These are phyloP conservation scores for Pollachius pollachius DNA, from an alignment of 2,113 vertebrate genomes.

Conservation along the genomic window DNA sequence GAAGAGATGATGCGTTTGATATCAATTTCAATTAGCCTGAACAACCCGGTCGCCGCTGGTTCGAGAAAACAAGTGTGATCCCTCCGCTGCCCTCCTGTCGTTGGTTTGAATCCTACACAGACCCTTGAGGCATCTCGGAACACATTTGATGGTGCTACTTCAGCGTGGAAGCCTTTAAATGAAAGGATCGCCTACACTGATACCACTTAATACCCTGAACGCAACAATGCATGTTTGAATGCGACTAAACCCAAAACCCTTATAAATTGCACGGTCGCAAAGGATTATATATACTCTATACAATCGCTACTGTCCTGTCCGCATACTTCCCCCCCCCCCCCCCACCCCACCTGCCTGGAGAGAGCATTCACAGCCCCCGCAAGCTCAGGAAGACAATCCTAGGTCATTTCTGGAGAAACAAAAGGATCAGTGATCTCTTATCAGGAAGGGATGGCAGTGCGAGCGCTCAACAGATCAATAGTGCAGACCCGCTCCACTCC, in stretches of 20 bases:
- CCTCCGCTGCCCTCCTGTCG: conserved; percentile 14
- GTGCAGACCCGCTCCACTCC: not conserved
- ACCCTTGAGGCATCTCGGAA: not conserved
- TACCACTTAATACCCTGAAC: too few relatives aligned
- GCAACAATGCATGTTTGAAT: too few relatives aligned
- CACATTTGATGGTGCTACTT: too few relatives aligned
- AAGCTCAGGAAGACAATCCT: conserved; percentile 10
- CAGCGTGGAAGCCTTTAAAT: too few relatives aligned
- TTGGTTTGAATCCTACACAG: conserved; percentile 5
- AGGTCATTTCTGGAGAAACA: conserved; percentile 36
- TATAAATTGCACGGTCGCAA: too few relatives aligned
- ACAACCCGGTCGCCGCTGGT: conserved; percentile 10
- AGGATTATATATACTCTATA: too few relatives aligned
- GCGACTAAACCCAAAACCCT: too few relatives aligned
- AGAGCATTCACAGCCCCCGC: too few relatives aligned
- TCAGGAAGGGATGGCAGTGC: conserved; percentile 11
- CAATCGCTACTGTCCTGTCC: too few relatives aligned
- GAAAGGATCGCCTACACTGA: too few relatives aligned
- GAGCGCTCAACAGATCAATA: not conserved
- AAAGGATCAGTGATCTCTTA: conserved; percentile 28
- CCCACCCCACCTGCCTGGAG: too few relatives aligned
- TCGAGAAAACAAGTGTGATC: conserved; percentile 2
- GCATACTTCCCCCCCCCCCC: too few relatives aligned
- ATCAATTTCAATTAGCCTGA: conserved; percentile 50
- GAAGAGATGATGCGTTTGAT: conserved; percentile 39